Conservation (phyloP, 1,140 invertebrate genomes). For the Eciton burchellii region DNA sequence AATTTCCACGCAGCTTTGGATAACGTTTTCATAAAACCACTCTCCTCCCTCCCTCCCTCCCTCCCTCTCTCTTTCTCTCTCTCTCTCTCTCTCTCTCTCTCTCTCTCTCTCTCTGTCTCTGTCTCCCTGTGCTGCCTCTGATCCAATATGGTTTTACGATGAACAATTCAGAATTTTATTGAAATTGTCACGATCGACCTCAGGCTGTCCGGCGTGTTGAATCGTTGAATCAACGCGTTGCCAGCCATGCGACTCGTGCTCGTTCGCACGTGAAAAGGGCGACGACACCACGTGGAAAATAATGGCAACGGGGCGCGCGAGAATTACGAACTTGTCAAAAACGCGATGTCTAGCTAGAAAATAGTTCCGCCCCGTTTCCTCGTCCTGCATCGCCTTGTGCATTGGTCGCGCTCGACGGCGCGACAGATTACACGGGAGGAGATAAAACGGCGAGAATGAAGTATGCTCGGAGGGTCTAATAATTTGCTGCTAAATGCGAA, state of each 20-base stretch:
- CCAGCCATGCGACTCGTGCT: conserved; percentile 9
- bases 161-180: conserved; percentile 35
- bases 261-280: conserved; percentile 37
- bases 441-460: conserved; percentile 57
- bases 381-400: not conserved
- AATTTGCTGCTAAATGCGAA: conserved; percentile 54
- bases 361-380: conserved; percentile 25
- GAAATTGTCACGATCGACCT: conserved; percentile 22
- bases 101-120: no score
- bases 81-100: no score
- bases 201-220: not conserved
- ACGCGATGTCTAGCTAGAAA: conserved; percentile 41
- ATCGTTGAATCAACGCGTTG: conserved; percentile 15
- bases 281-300: conserved; percentile 28
- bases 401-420: conserved; percentile 43
- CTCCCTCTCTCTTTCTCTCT: no score
- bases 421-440: conserved; percentile 48
- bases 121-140: not conserved
- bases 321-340: conserved; percentile 39
- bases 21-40: not conserved
- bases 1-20: not conserved
- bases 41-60: no score
- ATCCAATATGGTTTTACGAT: conserved; percentile 22
- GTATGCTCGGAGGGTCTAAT: conserved; percentile 49
- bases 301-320: conserved; percentile 25